Evolutionary conservation across 2,113 vertebrate genomes (phyloP), one percentile per base, ranked within the genome.

Genomic region (Myrmecophaga tridactyla): DNA sequence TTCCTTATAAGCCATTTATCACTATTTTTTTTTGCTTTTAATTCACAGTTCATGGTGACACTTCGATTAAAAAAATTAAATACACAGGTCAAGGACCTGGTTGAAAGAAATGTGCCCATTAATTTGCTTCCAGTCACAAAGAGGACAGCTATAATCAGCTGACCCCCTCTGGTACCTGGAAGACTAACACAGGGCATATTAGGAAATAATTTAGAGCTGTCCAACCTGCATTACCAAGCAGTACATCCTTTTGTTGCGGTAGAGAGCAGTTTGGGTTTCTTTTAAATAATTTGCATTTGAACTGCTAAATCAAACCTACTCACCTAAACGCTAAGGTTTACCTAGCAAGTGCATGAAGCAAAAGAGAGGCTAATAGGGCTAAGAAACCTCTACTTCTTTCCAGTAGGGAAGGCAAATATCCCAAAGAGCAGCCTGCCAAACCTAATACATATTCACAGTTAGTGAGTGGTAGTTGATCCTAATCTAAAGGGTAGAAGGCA

Each of bases 241-340:
- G 39, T 20, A 10, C 3, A 82, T 23, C 10, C 31, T 48, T 82
- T 56, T 67, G 13, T 78, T 36, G 34, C 27, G 20, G 62, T 81
- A 65, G 29, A 85, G 25, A 34, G n/a, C 84, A 60, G 29, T 84
- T 84, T 75, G 39, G 58, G 43, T 34, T 93, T 85, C 53, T 72
- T 90, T 91, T 86, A 87, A 93, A 27, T 86, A 69, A 78, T 65
- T 82, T 89, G 43, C 58, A 53, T 75, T 81, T 53, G 29, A 65
- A 77, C 65, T 72, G 18, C 29, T 82, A 94, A 89, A 46, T 43
- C 86, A 75, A 81, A 86, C 65, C 43, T 88, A 29, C 15, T 43
- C 23, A 56, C 21, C 58, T 89, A 73, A 94, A 84, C 88, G 31
- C 67, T 82, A 81, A 88, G 43, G 65, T 73, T 88, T 48, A n/a